Percentiles rank a stretch among this genome's conserved stretches.
These are phyloP conservation scores for Phrynocephalus forsythii DNA, from an alignment of 2,797 vertebrate genomes.

Conservation along the genomic window DNA sequence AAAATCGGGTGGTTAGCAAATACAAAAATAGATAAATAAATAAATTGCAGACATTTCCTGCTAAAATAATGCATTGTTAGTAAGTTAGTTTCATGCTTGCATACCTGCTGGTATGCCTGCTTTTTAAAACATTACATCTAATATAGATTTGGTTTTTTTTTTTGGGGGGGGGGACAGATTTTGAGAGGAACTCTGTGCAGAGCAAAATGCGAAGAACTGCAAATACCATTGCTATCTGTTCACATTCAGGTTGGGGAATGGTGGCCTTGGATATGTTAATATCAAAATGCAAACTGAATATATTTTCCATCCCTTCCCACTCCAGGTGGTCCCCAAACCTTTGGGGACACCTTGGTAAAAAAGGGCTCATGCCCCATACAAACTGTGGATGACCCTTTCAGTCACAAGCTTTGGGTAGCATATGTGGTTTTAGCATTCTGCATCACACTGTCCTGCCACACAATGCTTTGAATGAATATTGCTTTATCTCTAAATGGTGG, in stretches of 20 bases:
- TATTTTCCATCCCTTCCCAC: background rate
- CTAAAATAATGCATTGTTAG: no score
- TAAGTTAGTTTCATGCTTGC: no score
- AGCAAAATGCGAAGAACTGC: no score
- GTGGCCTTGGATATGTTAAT: background rate
- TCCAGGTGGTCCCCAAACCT: background rate
- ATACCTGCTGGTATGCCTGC: no score
- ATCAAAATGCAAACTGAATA: background rate
- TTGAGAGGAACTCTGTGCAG: no score
- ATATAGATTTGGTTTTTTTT: no score
- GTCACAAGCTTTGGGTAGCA: background rate
- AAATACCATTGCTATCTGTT: no score
- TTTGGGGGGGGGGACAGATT: no score
- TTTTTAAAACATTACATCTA: no score
- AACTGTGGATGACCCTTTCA: background rate
- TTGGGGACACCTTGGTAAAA: background rate
- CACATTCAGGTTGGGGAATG: background rate
- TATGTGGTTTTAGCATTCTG: background rate
- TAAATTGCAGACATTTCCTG: no score
- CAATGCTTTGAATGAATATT: slow-evolving; percentile 31
- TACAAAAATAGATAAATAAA: no score
- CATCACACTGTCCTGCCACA: background rate
- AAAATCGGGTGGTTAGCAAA: no score
- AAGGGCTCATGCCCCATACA: background rate
- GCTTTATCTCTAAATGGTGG: slow-evolving; percentile 23